Percentiles rank a stretch among this genome's conserved stretches.
These are phyloP conservation scores for Aradophagus sp. DNA, from an alignment of 1,140 invertebrate species.

Conservation along the genomic window DNA sequence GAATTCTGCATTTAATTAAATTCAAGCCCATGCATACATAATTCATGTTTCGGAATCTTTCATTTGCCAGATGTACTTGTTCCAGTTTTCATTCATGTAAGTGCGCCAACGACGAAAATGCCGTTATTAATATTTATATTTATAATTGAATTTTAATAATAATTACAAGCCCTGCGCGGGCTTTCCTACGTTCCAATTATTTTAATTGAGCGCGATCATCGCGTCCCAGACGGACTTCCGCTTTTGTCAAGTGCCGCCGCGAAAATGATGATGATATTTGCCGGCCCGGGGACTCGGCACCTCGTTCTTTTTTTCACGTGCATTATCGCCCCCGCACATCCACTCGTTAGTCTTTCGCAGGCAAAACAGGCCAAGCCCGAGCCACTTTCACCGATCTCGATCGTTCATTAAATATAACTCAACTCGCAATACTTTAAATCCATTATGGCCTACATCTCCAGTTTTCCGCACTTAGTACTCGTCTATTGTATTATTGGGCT, in stretches of 20 bases:
- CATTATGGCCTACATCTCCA: neutral
- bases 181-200: slow-evolving; percentile 26
- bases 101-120: slow-evolving; percentile 30
- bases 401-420: slow-evolving; percentile 14
- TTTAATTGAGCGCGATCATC: slow-evolving; percentile 20
- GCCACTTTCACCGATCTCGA: slow-evolving; percentile 34
- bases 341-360: neutral
- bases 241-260: too few species aligned
- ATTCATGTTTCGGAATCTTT: slow-evolving; percentile 54
- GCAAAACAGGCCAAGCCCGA: slow-evolving; percentile 7
- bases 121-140: slow-evolving; percentile 24
- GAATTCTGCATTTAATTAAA: slow-evolving; percentile 53
- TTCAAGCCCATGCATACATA: slow-evolving; percentile 50
- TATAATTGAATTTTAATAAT: slow-evolving; percentile 10
- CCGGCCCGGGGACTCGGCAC: neutral
- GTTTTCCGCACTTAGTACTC: slow-evolving; percentile 13
- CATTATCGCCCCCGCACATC: slow-evolving; percentile 10
- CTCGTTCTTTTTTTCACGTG: neutral
- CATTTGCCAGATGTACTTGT: slow-evolving; percentile 49
- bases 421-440: slow-evolving; percentile 21
- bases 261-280: slow-evolving; percentile 7
- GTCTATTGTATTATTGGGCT: neutral
- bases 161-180: slow-evolving; percentile 6
- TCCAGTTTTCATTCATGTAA: slow-evolving; percentile 42
- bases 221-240: too few species aligned